Evolutionary conservation across 2,113 vertebrate species (phyloP).

Genomic region (Chaetops frenatus): DNA sequence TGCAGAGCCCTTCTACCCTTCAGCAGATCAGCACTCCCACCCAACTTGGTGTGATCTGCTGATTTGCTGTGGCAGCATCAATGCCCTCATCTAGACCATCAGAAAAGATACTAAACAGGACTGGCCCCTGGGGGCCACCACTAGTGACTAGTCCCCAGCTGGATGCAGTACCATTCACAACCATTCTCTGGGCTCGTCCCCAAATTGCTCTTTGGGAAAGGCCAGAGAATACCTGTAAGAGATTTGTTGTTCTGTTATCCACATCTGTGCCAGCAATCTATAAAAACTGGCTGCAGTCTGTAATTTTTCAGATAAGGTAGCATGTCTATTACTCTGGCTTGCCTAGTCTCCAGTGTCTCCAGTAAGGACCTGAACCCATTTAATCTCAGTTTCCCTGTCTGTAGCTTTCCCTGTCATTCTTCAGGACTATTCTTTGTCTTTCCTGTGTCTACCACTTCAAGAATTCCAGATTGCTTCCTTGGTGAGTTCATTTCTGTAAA

Average conservation of each 20-base stretch:
- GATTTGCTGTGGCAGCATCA: not conserved
- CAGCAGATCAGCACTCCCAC: not conserved
- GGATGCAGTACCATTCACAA: not conserved
- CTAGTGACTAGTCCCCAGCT: not conserved
- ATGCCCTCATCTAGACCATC: not conserved
- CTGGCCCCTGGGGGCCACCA: rapidly evolving
- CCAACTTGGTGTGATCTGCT: not conserved
- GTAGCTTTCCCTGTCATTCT: not conserved
- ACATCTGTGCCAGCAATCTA: not conserved
- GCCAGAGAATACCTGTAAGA: not conserved
- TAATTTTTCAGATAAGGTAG: not conserved
- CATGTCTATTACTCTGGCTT: not conserved
- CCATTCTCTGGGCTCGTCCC: not conserved
- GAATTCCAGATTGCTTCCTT: not conserved
- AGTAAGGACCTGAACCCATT: not conserved
- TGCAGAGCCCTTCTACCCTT: not conserved
- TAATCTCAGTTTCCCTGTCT: not conserved
- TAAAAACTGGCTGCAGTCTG: not conserved
- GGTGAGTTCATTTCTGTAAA: not conserved
- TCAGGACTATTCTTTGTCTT: not conserved
- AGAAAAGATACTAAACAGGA: not conserved
- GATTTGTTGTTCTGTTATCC: not conserved
- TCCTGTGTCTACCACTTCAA: not conserved
- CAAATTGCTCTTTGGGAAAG: not conserved
- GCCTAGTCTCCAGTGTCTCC: not conserved